Percentiles rank a stretch among this genome's conserved stretches.
Evolutionary conservation across 2,888 invertebrate genomes (phyloP).

Genomic region (Cataglyphis cursor): DNA sequence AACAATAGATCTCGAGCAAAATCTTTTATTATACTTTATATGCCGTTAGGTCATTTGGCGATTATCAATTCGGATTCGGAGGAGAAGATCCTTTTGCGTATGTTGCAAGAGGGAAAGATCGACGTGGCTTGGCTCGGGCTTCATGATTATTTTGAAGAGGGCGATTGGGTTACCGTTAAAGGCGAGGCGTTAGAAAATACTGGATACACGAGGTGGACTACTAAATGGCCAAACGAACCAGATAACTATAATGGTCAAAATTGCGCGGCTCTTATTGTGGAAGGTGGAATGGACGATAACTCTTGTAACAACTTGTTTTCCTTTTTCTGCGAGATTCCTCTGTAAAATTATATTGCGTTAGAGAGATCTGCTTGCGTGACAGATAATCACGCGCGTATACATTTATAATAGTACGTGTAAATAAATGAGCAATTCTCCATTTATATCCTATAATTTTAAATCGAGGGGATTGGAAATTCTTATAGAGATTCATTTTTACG

Average conservation of each 20-base stretch:
- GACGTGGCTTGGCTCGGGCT: not conserved
- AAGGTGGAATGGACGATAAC: not conserved
- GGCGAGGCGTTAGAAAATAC: not conserved
- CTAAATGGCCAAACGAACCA: not conserved
- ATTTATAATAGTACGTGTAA: not conserved
- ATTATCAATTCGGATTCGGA: conserved; percentile 59
- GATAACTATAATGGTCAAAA: not conserved
- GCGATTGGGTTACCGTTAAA: conserved; percentile 23
- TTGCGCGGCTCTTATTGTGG: not conserved
- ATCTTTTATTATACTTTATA: not conserved
- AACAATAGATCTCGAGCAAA: not conserved
- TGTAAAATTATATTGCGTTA: not conserved
- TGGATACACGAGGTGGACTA: not conserved
- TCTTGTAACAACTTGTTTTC: accelerated
- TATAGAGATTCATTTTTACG: not conserved
- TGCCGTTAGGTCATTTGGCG: conserved; percentile 60
- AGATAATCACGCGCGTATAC: not conserved
- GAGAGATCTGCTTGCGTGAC: not conserved
- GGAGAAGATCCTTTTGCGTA: conserved; percentile 53
- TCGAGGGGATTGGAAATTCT: not conserved
- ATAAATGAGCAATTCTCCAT: not conserved
- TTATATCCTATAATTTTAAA: not conserved
- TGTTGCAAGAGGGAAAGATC: conserved; percentile 35
- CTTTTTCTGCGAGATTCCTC: conserved; percentile 16
- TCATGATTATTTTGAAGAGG: conserved; percentile 25